Base-by-base conservation (phyloP, 2,797 vertebrate species). In the Pangasius macronema region DNA sequence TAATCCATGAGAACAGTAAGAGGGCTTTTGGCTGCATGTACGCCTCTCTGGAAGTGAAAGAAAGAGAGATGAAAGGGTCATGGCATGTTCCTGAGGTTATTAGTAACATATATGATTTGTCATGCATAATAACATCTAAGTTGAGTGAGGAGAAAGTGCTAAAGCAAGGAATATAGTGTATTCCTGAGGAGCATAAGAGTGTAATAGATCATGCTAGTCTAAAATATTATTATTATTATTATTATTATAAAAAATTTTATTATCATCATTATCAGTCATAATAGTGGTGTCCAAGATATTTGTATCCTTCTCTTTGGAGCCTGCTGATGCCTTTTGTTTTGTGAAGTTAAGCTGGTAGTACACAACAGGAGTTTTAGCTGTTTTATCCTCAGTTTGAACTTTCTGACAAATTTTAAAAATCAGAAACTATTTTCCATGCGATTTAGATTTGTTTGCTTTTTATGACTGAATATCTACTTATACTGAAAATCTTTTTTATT, bases 1-100 rank as follows among this genome's bases (percentile, higher is more conserved):
- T 92, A 91, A 93, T 93, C 91, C 77, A 92, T 91, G 91, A 92
- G 84, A 22, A 65, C n/a, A 65, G 57, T 33, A 51, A 88, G 5
- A 84, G 63, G 10, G 36, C 27, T 75, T 49, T 59, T 51, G 84
- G 59, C 39, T 49, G 30, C 55, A n/a, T 76, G 55, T 61, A 46
- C 49, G 27, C 27, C 13, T 61, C 27, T 11, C 10, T 22, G 5
- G 30, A 42, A 65, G 14, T 65, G 42, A 63, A 65, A 33, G 13
- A 30, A 30, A 20, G 36, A 67, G 46, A 33, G 11, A 33, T 5
- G 24, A 63, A 83, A 51, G n/a, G 39, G 9, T 46, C 55, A 81
- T 65, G 80, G 36, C 36, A 67, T 65, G 63, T 22, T 7, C 46
- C 30, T 24, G 46, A 6, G 63, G 46, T 68, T 36, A 65, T 46